phyloP scores from a whole-genome alignment of 2,888 invertebrate species.

The Eupithecia abbreviata region DNA sequence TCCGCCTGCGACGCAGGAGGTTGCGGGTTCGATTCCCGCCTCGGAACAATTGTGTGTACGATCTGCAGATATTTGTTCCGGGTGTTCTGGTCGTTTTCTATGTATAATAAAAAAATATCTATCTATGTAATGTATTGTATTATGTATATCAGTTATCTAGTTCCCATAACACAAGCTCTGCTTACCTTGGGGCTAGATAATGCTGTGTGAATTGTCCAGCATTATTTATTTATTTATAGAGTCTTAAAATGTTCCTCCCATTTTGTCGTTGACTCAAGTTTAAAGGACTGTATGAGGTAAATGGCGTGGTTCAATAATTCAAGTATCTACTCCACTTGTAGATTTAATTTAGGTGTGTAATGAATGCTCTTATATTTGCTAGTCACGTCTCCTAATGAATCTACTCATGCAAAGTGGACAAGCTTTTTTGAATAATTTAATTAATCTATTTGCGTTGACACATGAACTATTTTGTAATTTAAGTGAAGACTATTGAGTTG shows the following conservation, averaged over 20 bases:
- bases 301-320: conserved; percentile 2
- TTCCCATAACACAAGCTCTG: too few relatives aligned
- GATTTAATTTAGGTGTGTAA: conserved; percentile 49
- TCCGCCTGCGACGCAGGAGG: too few relatives aligned
- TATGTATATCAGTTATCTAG: too few relatives aligned
- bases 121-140: too few relatives aligned
- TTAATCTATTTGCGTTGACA: conserved; percentile 70
- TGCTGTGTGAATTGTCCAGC: too few relatives aligned
- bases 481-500: background rate
- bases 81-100: too few relatives aligned
- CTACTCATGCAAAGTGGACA: conserved; percentile 62
- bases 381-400: conserved; percentile 79
- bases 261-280: background rate
- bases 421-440: conserved; percentile 68
- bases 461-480: conserved; percentile 58
- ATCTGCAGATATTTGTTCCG: too few relatives aligned
- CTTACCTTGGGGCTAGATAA: too few relatives aligned
- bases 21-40: too few relatives aligned
- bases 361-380: conserved; percentile 68
- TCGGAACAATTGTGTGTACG: too few relatives aligned
- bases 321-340: background rate
- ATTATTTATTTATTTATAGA: too few relatives aligned
- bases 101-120: too few relatives aligned
- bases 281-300: background rate
- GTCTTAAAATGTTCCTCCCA: background rate